These are phyloP conservation scores for Hypsibius dujardini DNA, from an alignment of 1,140 invertebrate genomes.

Conservation along the genomic window DNA sequence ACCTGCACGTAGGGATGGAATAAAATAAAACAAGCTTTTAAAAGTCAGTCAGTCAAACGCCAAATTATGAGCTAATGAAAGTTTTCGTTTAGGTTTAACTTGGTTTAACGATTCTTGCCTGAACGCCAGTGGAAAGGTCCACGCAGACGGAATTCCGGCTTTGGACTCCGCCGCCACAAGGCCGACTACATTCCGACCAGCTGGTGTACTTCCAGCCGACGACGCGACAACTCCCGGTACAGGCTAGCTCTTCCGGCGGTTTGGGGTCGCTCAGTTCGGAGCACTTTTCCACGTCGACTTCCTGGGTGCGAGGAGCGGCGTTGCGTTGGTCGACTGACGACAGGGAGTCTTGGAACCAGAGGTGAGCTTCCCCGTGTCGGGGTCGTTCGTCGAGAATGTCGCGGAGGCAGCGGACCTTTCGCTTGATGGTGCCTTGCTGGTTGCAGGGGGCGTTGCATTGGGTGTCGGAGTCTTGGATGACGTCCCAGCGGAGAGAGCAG, in stretches of 20 bases:
- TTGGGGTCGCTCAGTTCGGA: constrained; percentile 34
- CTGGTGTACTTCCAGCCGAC: constrained; percentile 49
- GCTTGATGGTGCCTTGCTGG: constrained; percentile 32
- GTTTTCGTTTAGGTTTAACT: too few relatives aligned
- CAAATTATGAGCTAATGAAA: too few relatives aligned
- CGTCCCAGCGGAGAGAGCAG: constrained; percentile 27
- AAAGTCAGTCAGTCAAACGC: too few relatives aligned
- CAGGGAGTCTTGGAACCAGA: constrained; percentile 33
- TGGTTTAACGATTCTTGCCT: too few relatives aligned
- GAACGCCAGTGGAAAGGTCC: constrained; percentile 30
- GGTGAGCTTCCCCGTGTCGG: constrained; percentile 34
- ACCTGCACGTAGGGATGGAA: too few relatives aligned
- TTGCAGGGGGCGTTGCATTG: constrained; percentile 37
- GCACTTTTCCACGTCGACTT: constrained; percentile 37
- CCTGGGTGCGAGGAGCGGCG: constrained; percentile 25
- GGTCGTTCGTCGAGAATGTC: constrained; percentile 36
- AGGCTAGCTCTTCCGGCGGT: constrained; percentile 40
- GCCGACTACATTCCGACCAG: constrained; percentile 45
- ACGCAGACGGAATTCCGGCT: constrained; percentile 42
- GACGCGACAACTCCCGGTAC: constrained; percentile 45
- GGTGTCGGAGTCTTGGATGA: constrained; percentile 26
- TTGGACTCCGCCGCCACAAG: constrained; percentile 47
- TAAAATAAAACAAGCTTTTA: too few relatives aligned
- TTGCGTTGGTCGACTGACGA: constrained; percentile 37
- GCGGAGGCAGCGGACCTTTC: constrained; percentile 44